These are phyloP conservation scores for Tiliqua scincoides DNA, from an alignment of 2,113 vertebrate genomes.

Conservation along the genomic window DNA sequence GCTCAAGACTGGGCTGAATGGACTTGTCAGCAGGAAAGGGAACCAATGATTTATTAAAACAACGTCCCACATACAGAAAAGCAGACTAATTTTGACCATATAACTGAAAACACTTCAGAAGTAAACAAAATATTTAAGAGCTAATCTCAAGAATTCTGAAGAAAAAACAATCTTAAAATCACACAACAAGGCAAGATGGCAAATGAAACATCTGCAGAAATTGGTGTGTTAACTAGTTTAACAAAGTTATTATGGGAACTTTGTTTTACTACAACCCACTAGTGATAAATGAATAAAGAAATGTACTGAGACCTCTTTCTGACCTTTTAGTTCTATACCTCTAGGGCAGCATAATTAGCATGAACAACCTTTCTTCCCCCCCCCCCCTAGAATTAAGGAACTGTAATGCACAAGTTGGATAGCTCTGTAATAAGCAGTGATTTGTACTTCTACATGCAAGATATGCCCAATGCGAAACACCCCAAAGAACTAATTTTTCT, in stretches of 20 bases:
- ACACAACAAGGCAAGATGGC: slow-evolving; percentile 31
- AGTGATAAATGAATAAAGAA: not conserved
- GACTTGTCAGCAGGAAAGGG: too few relatives aligned
- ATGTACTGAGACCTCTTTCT: not conserved
- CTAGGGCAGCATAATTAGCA: not conserved
- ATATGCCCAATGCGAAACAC: not conserved
- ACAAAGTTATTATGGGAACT: not conserved
- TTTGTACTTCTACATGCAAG: not conserved
- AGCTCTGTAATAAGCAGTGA: slow-evolving; percentile 1
- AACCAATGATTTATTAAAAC: not conserved
- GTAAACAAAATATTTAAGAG: not conserved
- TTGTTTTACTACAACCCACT: slow-evolving; percentile 16
- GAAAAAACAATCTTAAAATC: not conserved
- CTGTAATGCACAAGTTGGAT: not conserved
- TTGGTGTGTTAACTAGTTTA: not conserved
- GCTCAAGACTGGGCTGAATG: not conserved
- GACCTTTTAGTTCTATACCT: not conserved
- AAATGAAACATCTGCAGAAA: slow-evolving; percentile 32
- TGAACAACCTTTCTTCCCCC: not conserved
- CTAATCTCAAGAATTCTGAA: slow-evolving; percentile 16
- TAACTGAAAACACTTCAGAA: not conserved
- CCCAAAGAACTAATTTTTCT: not conserved
- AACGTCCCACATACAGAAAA: not conserved
- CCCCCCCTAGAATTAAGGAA: not conserved
- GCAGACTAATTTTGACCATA: not conserved